phyloP scores from a whole-genome alignment of 2,888 invertebrate genomes.

The Lithophane socia region DNA sequence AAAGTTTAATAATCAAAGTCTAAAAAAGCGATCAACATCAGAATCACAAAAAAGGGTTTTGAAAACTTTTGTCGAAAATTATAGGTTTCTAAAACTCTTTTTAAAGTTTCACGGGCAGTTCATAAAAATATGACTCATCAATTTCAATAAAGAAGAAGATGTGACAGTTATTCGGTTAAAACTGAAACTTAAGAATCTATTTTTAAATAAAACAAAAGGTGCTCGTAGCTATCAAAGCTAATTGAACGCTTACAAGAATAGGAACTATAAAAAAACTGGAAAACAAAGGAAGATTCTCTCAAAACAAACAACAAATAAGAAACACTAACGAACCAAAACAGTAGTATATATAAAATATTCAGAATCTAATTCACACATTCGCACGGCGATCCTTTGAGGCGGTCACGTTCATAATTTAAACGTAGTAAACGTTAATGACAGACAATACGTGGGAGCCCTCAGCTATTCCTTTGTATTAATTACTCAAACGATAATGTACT shows the following conservation, averaged over 20 bases:
- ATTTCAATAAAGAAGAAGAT: conserved; percentile 21
- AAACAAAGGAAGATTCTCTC: neutral
- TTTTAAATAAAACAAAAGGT: neutral
- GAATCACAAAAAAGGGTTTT: neutral
- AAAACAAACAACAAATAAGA: neutral
- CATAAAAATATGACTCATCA: conserved; percentile 17
- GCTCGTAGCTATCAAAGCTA: neutral
- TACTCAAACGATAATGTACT: conserved; percentile 51
- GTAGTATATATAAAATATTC: conserved; percentile 56
- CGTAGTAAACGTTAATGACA: conserved; percentile 63
- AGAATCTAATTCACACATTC: conserved; percentile 65
- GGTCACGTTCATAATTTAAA: conserved; percentile 67
- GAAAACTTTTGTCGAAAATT: rapidly evolving
- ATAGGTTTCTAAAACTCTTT: neutral
- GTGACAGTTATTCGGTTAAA: neutral
- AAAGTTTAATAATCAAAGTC: neutral
- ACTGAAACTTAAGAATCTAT: neutral
- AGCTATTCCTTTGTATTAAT: conserved; percentile 71
- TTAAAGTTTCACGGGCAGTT: neutral
- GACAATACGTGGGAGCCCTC: conserved; percentile 62
- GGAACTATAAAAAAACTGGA: too few relatives aligned
- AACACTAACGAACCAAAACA: conserved; percentile 40
- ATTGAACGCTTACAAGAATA: neutral
- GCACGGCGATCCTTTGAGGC: conserved; percentile 65
- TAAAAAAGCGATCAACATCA: neutral